phyloP scores from a whole-genome alignment of 2,888 invertebrate species.

The Pecten maximus region DNA sequence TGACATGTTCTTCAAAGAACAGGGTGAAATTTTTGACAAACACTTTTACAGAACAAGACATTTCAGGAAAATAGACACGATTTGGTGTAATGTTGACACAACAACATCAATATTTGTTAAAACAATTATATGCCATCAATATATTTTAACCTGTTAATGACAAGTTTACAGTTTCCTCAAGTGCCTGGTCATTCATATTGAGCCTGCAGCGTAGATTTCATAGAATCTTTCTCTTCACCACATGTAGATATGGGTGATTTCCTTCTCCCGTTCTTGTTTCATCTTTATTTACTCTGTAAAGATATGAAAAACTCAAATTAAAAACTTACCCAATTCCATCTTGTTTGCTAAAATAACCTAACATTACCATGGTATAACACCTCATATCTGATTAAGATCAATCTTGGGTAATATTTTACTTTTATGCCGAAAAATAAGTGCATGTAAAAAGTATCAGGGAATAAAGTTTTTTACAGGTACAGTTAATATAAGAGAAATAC shows the following conservation, averaged over 20 bases:
- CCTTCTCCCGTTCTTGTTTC: not conserved
- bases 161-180: not conserved
- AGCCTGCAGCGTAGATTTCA: not conserved
- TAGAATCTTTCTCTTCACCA: not conserved
- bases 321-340: not conserved
- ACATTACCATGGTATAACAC: no score
- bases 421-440: no score
- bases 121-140: not conserved
- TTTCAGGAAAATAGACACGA: slow-evolving; percentile 4
- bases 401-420: no score
- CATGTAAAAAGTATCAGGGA: no score
- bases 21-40: not conserved
- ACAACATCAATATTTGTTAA: not conserved
- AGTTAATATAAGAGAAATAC: no score
- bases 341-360: no score
- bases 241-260: not conserved
- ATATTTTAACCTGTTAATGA: not conserved
- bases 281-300: not conserved
- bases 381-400: no score
- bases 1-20: not conserved
- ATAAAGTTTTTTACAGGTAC: no score
- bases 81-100: not conserved
- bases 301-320: not conserved
- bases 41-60: not conserved
- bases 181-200: not conserved